These are phyloP conservation scores for Oreotragus oreotragus DNA, from an alignment of 2,113 vertebrate genomes.

Conservation along the genomic window DNA sequence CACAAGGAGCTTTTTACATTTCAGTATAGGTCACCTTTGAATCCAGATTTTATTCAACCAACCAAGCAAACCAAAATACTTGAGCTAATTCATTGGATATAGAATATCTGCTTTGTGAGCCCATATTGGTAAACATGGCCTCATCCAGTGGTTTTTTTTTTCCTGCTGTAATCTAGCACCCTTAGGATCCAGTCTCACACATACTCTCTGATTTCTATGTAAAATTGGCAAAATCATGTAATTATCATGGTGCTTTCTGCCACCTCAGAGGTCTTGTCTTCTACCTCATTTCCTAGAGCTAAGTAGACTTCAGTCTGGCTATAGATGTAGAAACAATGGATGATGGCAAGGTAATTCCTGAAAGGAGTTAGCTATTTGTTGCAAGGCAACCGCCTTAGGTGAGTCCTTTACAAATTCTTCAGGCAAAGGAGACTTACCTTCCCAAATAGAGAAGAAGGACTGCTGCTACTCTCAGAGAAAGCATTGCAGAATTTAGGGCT, in stretches of 20 bases:
- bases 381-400: neutral
- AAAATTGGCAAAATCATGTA: neutral
- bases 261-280: neutral
- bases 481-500: neutral
- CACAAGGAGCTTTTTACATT: neutral
- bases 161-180: neutral
- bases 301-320: neutral
- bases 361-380: neutral
- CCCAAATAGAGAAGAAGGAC: neutral
- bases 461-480: neutral
- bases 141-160: neutral
- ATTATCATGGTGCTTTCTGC: neutral
- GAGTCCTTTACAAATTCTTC: neutral
- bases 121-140: neutral
- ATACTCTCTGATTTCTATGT: neutral
- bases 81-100: neutral
- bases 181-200: neutral
- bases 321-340: neutral
- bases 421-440: neutral
- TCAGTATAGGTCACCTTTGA: neutral
- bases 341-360: neutral
- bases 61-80: neutral
- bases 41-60: neutral
- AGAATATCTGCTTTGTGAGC: neutral
- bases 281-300: neutral